Evolutionary conservation across 2,797 vertebrate genomes (phyloP), one percentile per base, ranked within the genome.

Genomic region (Crossoptilon crossoptilon): DNA sequence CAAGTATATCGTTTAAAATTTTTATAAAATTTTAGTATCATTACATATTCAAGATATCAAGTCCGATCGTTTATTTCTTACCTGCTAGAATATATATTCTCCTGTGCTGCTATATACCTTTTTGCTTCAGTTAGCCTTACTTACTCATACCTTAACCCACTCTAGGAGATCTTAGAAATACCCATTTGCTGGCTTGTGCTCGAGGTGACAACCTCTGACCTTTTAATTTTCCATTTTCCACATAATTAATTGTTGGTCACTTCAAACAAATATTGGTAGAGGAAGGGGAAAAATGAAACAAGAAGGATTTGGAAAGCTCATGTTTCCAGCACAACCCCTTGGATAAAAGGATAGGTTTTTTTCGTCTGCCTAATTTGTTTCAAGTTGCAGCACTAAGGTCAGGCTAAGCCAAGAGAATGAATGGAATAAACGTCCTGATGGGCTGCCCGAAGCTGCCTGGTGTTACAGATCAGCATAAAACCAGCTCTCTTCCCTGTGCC

Each of bases 381-480:
- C 97, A 96, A 94, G 96, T 96, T 96, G 96, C 96, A 94, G 91
- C 69, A 96, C 80, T 94, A 96, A 98, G 98, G 98, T 98, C 97
- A 97, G 94, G 95, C 96, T 96, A 94, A 98, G 98, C 95, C 94
- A 97, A 96, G 97, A 97, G 95, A 97, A 97, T 80, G 97, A 97
- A 98, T 97, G 97, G 97, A 98, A 98, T 97, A 97, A 97, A 96
- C 96, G 96, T 96, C 94, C 96, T 97, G 97, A 97, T 91, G 95
- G 97, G 97, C 97, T 78, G 97, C 98, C 97, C 87, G 96, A 95
- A 98, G 98, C 98, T 94, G 97, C 97, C 94, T 97, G 95, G 97
- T 98, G 98, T 98, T 98, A 98, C 94, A 98, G 98, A 98, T 99
- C 98, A 99, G 98, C 98, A 95, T 98, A 98, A 98, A 97, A 97